phyloP scores from a whole-genome alignment of 1,140 invertebrate species.

The Phortica variegata region DNA sequence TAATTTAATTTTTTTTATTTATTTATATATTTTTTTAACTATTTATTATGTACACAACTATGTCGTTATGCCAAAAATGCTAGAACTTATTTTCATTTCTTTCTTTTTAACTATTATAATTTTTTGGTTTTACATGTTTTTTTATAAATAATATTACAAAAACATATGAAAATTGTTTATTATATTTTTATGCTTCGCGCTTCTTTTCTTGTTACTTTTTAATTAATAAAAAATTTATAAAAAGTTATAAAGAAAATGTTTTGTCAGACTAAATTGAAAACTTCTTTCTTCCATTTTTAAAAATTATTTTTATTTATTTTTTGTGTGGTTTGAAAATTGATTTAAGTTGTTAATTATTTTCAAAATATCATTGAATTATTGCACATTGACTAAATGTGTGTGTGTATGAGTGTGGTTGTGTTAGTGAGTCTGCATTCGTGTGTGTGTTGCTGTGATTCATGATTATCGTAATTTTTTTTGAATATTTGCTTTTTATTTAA shows the following conservation, averaged over 20 bases:
- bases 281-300: conserved; percentile 8
- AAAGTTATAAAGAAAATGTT: conserved; percentile 4
- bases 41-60: conserved; percentile 51
- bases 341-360: conserved; percentile 24
- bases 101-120: conserved; percentile 11
- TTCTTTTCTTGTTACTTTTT: too few relatives aligned
- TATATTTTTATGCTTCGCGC: background rate
- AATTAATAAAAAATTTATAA: conserved; percentile 3
- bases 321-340: conserved; percentile 30
- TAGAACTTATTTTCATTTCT: conserved; percentile 32
- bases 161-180: conserved; percentile 28
- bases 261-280: conserved; percentile 10
- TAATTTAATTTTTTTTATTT: conserved; percentile 40
- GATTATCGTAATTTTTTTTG: conserved; percentile 35
- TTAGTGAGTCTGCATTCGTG: conserved; percentile 7
- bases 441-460: conserved; percentile 35
- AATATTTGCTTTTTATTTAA: conserved; percentile 11
- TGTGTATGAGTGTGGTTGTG: too few relatives aligned
- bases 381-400: too few relatives aligned
- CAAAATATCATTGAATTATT: conserved; percentile 1
- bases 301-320: conserved; percentile 23
- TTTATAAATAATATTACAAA: conserved; percentile 24
- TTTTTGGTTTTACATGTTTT: conserved; percentile 5
- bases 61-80: conserved; percentile 47
- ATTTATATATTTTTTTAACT: conserved; percentile 32